A percentile compares a stretch with the other conserved stretches of the same genome.
These are phyloP conservation scores for Turritopsis rubra DNA, from an alignment of 30 jellyfish, hydroid and myxozoan genomes.

Conservation along the genomic window DNA sequence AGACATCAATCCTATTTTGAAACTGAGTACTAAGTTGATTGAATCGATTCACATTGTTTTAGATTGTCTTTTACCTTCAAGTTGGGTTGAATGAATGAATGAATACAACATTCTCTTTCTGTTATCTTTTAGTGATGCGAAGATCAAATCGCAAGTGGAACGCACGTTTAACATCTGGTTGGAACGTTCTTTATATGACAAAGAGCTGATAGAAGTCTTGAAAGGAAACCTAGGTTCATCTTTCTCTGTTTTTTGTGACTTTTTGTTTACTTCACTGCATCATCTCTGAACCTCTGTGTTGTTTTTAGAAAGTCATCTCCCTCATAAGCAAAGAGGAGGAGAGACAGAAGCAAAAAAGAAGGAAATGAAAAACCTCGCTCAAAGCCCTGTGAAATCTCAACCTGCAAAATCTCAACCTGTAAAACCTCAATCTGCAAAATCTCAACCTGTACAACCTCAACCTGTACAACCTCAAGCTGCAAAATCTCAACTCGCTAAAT, in stretches of 20 bases:
- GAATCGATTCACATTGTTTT: too few relatives aligned
- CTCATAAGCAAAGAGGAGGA: too few relatives aligned
- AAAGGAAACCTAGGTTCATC: slow-evolving; percentile 21
- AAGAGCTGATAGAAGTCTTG: slow-evolving; percentile 45
- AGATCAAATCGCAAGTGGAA: slow-evolving; percentile 72
- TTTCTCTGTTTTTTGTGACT: not conserved
- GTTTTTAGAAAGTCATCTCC: not conserved
- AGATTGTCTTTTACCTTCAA: too few relatives aligned
- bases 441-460: not conserved
- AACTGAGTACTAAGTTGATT: too few relatives aligned
- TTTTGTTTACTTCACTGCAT: not conserved
- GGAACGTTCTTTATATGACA: slow-evolving; percentile 75
- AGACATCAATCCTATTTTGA: too few relatives aligned
- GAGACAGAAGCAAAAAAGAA: not conserved
- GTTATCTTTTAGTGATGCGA: slow-evolving; percentile 78
- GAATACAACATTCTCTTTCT: too few relatives aligned
- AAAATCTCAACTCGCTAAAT: not conserved
- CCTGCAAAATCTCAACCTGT: not conserved
- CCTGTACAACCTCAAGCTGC: not conserved
- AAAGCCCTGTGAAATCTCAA: not conserved
- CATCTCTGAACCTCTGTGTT: not conserved
- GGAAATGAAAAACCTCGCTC: not conserved
- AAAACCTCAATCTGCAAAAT: not conserved
- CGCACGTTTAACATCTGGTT: slow-evolving; percentile 88
- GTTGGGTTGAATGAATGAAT: too few relatives aligned